Conservation (phyloP, 2,888 invertebrate genomes). For the Anodontia alba region DNA sequence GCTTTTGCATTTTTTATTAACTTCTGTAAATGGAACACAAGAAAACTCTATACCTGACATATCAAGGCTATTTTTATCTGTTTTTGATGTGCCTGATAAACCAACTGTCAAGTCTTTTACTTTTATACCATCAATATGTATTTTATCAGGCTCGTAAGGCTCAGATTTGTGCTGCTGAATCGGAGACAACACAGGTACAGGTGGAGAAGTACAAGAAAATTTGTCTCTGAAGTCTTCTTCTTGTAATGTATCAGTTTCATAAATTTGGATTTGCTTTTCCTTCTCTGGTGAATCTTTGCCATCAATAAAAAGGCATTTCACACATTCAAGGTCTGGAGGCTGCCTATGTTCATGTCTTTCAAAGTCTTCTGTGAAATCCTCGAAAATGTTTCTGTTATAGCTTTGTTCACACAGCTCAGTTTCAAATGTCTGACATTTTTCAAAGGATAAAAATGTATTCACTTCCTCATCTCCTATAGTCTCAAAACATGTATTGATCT, state of each 20-base stretch:
- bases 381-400: constrained; percentile 9
- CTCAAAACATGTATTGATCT: too few relatives aligned
- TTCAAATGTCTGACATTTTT: neutral
- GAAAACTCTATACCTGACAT: too few relatives aligned
- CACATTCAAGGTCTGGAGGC: neutral
- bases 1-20: neutral
- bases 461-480: too few relatives aligned
- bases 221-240: constrained; percentile 22
- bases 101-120: too few relatives aligned
- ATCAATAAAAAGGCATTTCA: neutral
- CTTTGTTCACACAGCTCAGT: neutral
- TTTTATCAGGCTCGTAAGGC: too few relatives aligned
- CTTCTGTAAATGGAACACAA: too few relatives aligned
- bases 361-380: constrained; percentile 18
- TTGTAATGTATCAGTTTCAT: neutral
- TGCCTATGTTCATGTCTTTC: neutral
- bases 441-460: too few relatives aligned
- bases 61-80: too few relatives aligned
- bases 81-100: too few relatives aligned
- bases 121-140: too few relatives aligned
- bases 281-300: neutral
- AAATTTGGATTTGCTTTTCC: too few relatives aligned
- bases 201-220: neutral
- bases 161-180: neutral
- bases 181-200: constrained; percentile 20